Conservation (phyloP, 2,113 vertebrate species). For the Peromyscus polionotus region DNA sequence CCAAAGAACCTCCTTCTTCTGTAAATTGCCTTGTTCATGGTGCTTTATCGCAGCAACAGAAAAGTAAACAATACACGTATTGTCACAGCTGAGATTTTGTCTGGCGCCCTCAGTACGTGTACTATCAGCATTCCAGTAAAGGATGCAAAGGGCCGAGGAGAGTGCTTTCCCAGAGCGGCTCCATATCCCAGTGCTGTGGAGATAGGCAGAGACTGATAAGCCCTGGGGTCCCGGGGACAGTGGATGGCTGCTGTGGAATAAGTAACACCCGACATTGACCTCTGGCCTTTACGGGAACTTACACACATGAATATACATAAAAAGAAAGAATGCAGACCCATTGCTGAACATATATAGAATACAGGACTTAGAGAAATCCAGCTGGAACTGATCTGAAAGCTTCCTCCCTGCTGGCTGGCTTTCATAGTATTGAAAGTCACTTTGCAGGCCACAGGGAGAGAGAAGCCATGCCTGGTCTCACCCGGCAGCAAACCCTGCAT, state of each 20-base stretch:
- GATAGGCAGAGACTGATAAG: background rate
- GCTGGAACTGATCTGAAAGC: background rate
- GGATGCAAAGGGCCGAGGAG: background rate
- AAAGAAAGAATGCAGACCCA: background rate
- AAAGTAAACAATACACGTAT: background rate
- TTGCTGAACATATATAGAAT: background rate
- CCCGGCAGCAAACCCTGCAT: background rate
- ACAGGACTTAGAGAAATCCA: background rate
- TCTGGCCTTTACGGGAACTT: background rate
- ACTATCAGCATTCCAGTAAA: background rate
- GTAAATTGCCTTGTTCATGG: background rate
- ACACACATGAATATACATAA: too few relatives aligned
- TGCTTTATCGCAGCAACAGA: background rate
- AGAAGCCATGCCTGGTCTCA: background rate
- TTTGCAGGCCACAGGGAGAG: background rate
- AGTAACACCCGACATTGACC: background rate
- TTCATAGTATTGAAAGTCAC: background rate
- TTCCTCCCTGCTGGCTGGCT: background rate
- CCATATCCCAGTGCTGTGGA: background rate
- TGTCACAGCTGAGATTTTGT: background rate
- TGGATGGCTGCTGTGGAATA: background rate
- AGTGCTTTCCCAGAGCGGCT: background rate
- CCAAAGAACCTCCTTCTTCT: background rate
- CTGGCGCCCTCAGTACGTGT: background rate
- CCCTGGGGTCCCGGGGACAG: background rate